phyloP scores from a whole-genome alignment of 2,888 invertebrate species.

The Cosmopolites sordidus region DNA sequence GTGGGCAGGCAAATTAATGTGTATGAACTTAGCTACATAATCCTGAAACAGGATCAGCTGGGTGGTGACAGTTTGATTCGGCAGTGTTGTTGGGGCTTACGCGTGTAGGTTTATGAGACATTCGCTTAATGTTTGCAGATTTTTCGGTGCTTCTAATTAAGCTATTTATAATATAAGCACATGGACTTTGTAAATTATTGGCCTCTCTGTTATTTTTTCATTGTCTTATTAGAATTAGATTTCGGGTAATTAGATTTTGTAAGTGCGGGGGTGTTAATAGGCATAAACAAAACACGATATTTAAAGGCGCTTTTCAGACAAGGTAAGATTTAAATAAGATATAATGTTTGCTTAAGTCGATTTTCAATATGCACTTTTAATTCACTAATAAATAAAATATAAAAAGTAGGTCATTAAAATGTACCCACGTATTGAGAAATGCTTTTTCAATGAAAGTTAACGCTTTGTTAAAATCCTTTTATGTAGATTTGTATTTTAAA shows the following conservation, averaged over 20 bases:
- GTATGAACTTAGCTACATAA: slow-evolving; percentile 32
- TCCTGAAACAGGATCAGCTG: slow-evolving; percentile 33
- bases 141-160: not conserved
- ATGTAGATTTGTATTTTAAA: too few species aligned
- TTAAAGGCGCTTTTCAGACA: not conserved
- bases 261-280: slow-evolving; percentile 20
- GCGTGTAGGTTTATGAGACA: slow-evolving; percentile 9
- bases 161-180: too few species aligned
- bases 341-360: not conserved
- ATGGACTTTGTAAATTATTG: too few species aligned
- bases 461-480: not conserved
- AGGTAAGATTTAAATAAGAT: not conserved
- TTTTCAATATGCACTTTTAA: slow-evolving; percentile 1
- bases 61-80: slow-evolving; percentile 35
- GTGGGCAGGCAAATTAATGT: slow-evolving; percentile 25
- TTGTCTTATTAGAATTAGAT: too few species aligned
- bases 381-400: not conserved
- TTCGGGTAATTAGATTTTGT: not conserved
- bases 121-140: not conserved
- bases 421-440: slow-evolving; percentile 11
- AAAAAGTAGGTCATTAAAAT: slow-evolving; percentile 11
- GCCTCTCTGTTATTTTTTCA: too few species aligned
- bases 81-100: slow-evolving; percentile 29
- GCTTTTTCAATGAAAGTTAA: slow-evolving; percentile 8
- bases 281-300: slow-evolving; percentile 19